Base-by-base conservation (phyloP, 2,113 vertebrate species). In the Peucedramus taeniatus region DNA sequence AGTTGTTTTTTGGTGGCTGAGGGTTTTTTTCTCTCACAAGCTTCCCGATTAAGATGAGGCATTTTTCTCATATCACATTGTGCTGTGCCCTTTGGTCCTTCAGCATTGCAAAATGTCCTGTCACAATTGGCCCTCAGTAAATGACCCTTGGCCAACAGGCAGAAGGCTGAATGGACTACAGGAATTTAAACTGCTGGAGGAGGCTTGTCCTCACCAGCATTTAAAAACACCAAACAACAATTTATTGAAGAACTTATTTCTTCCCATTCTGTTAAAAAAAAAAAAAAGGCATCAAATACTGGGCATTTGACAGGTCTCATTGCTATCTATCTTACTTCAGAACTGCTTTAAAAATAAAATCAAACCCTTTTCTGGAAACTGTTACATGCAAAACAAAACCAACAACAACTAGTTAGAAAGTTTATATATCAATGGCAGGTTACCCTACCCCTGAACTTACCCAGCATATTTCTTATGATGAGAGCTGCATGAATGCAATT, bases 91-190 rank as follows among this genome's bases (percentile, higher is more conserved):
- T 87, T 82, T 94, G 76, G 80, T 80, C 87, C 84, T 79, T 86
- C 72, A 75, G 82, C 61, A 5, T 49, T 91, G 79, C 61, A 82
- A 89, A 96, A 87, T 84, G 80, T 82, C 23, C 88, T 81, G 79
- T 81, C 94, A 90, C 83, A 35, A 21, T 2, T 94, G 94, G 94
- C 90, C 83, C 76, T 75, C 75, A 66, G 59, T 96, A 95, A 97
- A 86, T 90, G 94, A 78, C 51, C 40, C 68, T 86, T 93, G 87
- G 60, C 64, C 85, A 92, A 44, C 47, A 83, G 53, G 63, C 59
- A 65, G 72, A 30, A 72, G 33, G 65, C 60, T 92, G 92, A 88
- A 86, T 56, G 64, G 68, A 44, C 75, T 77, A 6, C 12, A 83
- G 85, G n/a, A 86, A 81, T 92, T 90, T 74, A 74, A 92, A 74